phyloP scores from a whole-genome alignment of 2,888 invertebrate species.

The Drosophila nr. fundita region DNA sequence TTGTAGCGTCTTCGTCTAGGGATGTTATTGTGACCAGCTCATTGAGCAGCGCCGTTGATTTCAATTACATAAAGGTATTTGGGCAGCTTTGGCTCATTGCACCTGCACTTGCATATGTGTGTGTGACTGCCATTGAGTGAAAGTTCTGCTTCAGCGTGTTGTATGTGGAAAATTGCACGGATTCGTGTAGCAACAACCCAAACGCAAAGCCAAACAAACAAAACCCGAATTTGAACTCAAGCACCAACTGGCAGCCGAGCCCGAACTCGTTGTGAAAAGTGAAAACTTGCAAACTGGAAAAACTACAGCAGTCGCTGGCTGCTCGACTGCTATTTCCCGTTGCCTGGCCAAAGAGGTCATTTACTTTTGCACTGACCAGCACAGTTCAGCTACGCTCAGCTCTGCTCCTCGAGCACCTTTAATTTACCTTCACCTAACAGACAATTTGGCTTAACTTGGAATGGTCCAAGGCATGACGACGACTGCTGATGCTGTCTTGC shows the following conservation, averaged over 20 bases:
- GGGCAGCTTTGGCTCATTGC: slow-evolving; percentile 67
- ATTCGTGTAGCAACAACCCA: slow-evolving; percentile 21
- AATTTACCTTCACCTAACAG: slow-evolving; percentile 56
- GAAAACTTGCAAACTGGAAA: slow-evolving; percentile 76
- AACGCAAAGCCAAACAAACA: slow-evolving; percentile 4
- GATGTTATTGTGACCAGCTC: slow-evolving; percentile 48
- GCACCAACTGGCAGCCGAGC: slow-evolving; percentile 11
- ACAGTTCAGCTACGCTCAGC: background rate
- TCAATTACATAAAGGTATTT: slow-evolving; percentile 69
- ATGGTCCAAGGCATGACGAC: slow-evolving; percentile 34
- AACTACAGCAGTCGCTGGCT: slow-evolving; percentile 53
- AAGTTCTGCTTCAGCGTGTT: slow-evolving; percentile 58
- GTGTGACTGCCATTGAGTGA: slow-evolving; percentile 47
- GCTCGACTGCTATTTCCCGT: slow-evolving; percentile 61
- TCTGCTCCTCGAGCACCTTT: slow-evolving; percentile 44
- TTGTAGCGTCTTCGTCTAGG: slow-evolving; percentile 20
- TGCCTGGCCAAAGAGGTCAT: slow-evolving; percentile 65
- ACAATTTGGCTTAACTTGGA: slow-evolving; percentile 49
- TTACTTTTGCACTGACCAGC: slow-evolving; percentile 57
- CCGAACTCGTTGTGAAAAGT: slow-evolving; percentile 74
- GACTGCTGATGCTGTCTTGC: slow-evolving; percentile 41
- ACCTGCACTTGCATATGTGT: slow-evolving; percentile 32
- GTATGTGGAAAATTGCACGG: slow-evolving; percentile 61
- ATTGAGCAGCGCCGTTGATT: slow-evolving; percentile 46
- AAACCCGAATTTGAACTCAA: slow-evolving; percentile 15